Evolutionary conservation across 2,888 invertebrate species (phyloP), one percentile per base, ranked within the genome.

Genomic region (Liopterus haemorrhoidalis): DNA sequence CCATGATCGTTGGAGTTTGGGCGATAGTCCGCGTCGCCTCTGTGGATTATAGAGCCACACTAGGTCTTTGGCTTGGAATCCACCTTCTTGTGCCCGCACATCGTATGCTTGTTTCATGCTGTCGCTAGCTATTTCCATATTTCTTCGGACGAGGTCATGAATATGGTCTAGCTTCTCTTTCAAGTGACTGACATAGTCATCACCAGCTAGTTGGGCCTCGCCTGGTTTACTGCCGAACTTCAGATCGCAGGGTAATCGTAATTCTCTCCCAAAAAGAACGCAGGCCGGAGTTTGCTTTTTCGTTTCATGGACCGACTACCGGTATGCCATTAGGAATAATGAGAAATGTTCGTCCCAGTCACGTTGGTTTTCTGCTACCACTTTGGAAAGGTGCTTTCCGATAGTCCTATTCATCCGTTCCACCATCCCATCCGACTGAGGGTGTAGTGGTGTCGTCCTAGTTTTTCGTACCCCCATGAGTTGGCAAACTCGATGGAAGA

Each of bases 391-490:
- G 33, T 14, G 16, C 16, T 33, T 33, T 12, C 16, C 16, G n/a
- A 33, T 5, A 14, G 33, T 33, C 16, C 33, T 14, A 18, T 33
- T 33, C 33, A 33, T 16, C 8, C 41, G 25, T 37, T 37, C 48
- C 30, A 35, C 35, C 19, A 35, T 35, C 20, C 35, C 35, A 14
- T 35, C n/a, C n/a, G n/a, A n/a, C n/a, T n/a, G n/a, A n/a, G n/a
- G n/a, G n/a, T n/a, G n/a, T n/a, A n/a, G n/a, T 32, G 32, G 4
- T 5, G 32, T 32, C 49, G 55, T 51, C 35, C 57, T 46, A 15
- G 53, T 59, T 33, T 59, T 57, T 1, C 41, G 30, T 3, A 59
- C 54, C 2, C 50, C 49, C 12, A 59, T 18, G 5, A 52, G 24
- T n/a, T 48, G n/a, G n/a, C n/a, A n/a, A n/a, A n/a, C n/a, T n/a